These are phyloP conservation scores for Scarus forsteni DNA, from an alignment of 2,797 vertebrate species.

Conservation along the genomic window DNA sequence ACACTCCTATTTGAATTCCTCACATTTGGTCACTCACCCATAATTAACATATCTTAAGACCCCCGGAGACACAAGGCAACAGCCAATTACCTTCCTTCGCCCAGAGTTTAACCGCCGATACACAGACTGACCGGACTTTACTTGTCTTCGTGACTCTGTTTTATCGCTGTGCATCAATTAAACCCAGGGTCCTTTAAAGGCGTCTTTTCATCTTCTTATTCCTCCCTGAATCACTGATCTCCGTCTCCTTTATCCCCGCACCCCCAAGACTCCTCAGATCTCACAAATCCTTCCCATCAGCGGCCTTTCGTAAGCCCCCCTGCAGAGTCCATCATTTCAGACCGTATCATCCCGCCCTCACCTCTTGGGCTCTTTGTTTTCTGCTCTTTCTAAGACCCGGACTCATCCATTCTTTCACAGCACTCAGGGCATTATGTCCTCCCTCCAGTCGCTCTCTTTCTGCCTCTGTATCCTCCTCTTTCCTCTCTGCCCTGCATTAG, in stretches of 20 bases:
- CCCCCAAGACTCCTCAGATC: slow-evolving; percentile 51
- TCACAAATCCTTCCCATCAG: slow-evolving; percentile 50
- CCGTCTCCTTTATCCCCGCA: slow-evolving; percentile 39
- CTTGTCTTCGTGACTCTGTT: slow-evolving; percentile 27
- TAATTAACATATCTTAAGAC: too few relatives aligned
- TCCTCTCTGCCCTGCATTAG: slow-evolving; percentile 48
- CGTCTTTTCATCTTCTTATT: slow-evolving; percentile 45
- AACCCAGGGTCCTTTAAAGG: slow-evolving; percentile 34
- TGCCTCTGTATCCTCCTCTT: slow-evolving; percentile 15
- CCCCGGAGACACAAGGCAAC: too few relatives aligned
- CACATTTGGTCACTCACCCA: too few relatives aligned
- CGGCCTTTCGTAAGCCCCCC: slow-evolving; percentile 45
- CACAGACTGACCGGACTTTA: slow-evolving; percentile 7
- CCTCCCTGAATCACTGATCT: slow-evolving; percentile 42
- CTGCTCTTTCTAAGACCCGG: slow-evolving; percentile 43
- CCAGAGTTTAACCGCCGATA: too few relatives aligned
- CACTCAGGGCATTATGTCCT: slow-evolving; percentile 48
- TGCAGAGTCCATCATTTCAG: slow-evolving; percentile 62
- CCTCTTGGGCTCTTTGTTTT: slow-evolving; percentile 62
- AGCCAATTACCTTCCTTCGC: too few relatives aligned
- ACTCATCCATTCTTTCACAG: slow-evolving; percentile 48
- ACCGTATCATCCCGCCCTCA: slow-evolving; percentile 56
- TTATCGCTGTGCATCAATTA: slow-evolving; percentile 8
- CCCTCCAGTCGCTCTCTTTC: slow-evolving; percentile 49
- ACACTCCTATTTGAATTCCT: too few relatives aligned